Percentiles rank a stretch among this genome's conserved stretches.
phyloP scores from a whole-genome alignment of 2,888 invertebrate genomes.

The Agonum fuliginosum region DNA sequence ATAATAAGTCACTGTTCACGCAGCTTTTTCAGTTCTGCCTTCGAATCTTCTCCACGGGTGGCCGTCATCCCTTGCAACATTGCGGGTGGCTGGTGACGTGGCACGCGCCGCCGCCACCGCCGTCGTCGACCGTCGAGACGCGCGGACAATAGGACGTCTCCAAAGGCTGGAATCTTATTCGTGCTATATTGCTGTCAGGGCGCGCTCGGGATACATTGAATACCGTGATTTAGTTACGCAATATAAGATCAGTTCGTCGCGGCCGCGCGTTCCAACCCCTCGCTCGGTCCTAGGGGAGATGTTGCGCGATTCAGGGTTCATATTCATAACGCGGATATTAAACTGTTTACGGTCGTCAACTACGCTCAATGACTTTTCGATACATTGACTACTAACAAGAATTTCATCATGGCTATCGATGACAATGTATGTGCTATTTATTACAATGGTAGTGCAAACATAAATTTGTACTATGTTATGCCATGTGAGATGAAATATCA shows the following conservation, averaged over 20 bases:
- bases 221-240: constrained; percentile 57
- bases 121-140: too few relatives aligned
- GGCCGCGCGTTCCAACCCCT: constrained; percentile 14
- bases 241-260: constrained; percentile 54
- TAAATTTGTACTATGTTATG: too few relatives aligned
- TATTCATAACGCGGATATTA: constrained; percentile 58
- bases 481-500: too few relatives aligned
- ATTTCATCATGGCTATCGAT: neutral
- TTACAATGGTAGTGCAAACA: too few relatives aligned
- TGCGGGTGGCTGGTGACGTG: too few relatives aligned
- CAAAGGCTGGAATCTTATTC: constrained; percentile 56
- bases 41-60: too few relatives aligned
- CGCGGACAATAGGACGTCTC: constrained; percentile 47
- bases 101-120: too few relatives aligned
- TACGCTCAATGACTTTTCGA: constrained; percentile 25
- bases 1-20: too few relatives aligned
- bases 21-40: too few relatives aligned
- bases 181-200: constrained; percentile 52
- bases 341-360: constrained; percentile 54
- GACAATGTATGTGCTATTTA: neutral
- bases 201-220: constrained; percentile 51
- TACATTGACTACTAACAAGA: constrained; percentile 9
- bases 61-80: too few relatives aligned
- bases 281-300: constrained; percentile 6
- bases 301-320: constrained; percentile 24